Percentiles rank a stretch among this genome's conserved stretches.
Evolutionary conservation across 1,140 invertebrate genomes (phyloP).

Genomic region (Drosophila setifemur): DNA sequence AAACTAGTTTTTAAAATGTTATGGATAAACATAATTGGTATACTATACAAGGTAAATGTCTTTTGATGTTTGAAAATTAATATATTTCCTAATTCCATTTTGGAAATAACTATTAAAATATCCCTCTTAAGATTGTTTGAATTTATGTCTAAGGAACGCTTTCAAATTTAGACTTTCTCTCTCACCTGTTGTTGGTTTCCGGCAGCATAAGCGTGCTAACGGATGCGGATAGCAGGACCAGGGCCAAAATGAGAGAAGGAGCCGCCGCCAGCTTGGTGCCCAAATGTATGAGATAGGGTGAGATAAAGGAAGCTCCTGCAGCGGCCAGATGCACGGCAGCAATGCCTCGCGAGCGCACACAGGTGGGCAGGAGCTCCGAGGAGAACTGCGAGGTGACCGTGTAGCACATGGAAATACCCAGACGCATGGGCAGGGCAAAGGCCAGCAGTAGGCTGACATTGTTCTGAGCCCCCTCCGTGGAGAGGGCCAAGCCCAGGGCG

Average conservation of each 20-base stretch:
- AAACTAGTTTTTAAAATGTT: too few species aligned
- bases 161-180: background rate
- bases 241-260: slow-evolving; percentile 50
- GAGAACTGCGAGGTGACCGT: slow-evolving; percentile 61
- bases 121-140: too few species aligned
- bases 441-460: slow-evolving; percentile 55
- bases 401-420: slow-evolving; percentile 69
- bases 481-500: slow-evolving; percentile 54
- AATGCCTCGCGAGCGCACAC: slow-evolving; percentile 60
- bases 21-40: too few species aligned
- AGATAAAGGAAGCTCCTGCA: slow-evolving; percentile 55
- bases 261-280: slow-evolving; percentile 50
- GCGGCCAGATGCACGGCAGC: slow-evolving; percentile 59
- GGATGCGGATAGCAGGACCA: slow-evolving; percentile 37
- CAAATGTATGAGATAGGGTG: slow-evolving; percentile 64
- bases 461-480: slow-evolving; percentile 34
- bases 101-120: too few species aligned
- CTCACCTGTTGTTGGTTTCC: slow-evolving; percentile 69
- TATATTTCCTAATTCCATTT: too few species aligned
- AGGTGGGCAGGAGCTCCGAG: slow-evolving; percentile 63
- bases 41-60: too few species aligned
- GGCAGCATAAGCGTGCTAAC: slow-evolving; percentile 45
- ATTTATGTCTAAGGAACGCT: background rate
- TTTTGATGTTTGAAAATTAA: too few species aligned
- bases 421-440: slow-evolving; percentile 59